phyloP scores from a whole-genome alignment of 2,797 vertebrate species.

The Kryptolebias ocellatus region DNA sequence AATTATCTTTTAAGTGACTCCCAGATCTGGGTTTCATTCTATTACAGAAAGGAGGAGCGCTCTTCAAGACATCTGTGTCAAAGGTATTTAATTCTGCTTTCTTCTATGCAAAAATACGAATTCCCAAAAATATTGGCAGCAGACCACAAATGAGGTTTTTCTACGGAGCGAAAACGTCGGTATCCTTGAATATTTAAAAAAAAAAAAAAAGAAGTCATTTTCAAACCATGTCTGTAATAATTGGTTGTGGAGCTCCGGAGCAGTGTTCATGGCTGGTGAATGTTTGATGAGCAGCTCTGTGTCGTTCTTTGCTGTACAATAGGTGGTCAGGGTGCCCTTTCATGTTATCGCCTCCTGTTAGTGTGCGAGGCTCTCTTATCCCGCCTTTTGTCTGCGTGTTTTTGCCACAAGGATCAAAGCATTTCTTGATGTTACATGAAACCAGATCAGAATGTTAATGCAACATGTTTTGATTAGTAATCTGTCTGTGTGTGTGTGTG shows the following conservation, averaged over 20 bases:
- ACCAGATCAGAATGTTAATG: conserved; percentile 70
- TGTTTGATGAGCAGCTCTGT: conserved; percentile 38
- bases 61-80: conserved; percentile 91
- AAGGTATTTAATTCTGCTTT: conserved; percentile 85
- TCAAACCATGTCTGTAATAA: conserved; percentile 4
- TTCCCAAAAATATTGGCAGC: neutral
- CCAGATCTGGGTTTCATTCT: conserved; percentile 40
- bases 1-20: conserved; percentile 10
- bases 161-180: neutral
- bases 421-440: conserved; percentile 72
- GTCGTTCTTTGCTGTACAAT: conserved; percentile 35
- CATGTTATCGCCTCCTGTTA: conserved; percentile 56
- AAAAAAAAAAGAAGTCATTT: conserved; percentile 15
- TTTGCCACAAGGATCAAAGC: conserved; percentile 74
- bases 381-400: conserved; percentile 71
- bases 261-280: conserved; percentile 9
- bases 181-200: neutral
- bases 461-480: conserved; percentile 69
- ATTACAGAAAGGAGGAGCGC: conserved; percentile 87
- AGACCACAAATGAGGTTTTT: conserved; percentile 6
- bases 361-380: conserved; percentile 51
- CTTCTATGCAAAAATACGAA: neutral
- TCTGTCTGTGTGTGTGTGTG: conserved; percentile 29
- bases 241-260: conserved; percentile 9
- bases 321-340: conserved; percentile 66